These are phyloP conservation scores for Ganaspis brasiliensis DNA, from an alignment of 2,888 invertebrate genomes.

Conservation along the genomic window DNA sequence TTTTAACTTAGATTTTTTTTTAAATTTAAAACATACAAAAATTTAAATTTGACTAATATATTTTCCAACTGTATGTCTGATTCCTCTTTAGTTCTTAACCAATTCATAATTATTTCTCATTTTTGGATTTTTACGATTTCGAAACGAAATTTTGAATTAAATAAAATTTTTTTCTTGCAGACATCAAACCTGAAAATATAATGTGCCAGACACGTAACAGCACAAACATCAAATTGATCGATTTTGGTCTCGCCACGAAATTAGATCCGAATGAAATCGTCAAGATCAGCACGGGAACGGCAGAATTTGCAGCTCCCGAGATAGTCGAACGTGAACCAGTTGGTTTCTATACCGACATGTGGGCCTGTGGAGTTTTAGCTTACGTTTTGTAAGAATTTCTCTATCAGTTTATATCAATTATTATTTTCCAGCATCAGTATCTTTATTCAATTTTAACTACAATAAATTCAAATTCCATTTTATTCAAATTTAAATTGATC, in stretches of 20 bases:
- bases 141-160: background rate
- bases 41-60: too few relatives aligned
- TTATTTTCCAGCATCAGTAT: background rate
- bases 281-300: slow-evolving; percentile 99
- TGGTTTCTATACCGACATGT: slow-evolving; percentile 99
- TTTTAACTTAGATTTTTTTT: too few relatives aligned
- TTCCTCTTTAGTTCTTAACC: too few relatives aligned
- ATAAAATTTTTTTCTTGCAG: slow-evolving; percentile 75
- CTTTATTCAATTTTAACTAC: too few relatives aligned
- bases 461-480: too few relatives aligned
- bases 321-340: slow-evolving; percentile 99
- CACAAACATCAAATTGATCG: slow-evolving; percentile 98
- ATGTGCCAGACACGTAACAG: slow-evolving; percentile 99
- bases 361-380: slow-evolving; percentile 99
- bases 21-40: too few relatives aligned
- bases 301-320: slow-evolving; percentile 99
- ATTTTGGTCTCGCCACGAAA: slow-evolving; percentile 99
- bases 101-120: too few relatives aligned
- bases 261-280: slow-evolving; percentile 99
- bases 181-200: slow-evolving; percentile 99
- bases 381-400: slow-evolving; percentile 94
- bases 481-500: too few relatives aligned
- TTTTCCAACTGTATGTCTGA: too few relatives aligned
- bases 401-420: background rate
- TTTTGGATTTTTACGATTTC: too few relatives aligned